phyloP scores from a whole-genome alignment of 2,888 invertebrate genomes.

The Coenonympha arcania region DNA sequence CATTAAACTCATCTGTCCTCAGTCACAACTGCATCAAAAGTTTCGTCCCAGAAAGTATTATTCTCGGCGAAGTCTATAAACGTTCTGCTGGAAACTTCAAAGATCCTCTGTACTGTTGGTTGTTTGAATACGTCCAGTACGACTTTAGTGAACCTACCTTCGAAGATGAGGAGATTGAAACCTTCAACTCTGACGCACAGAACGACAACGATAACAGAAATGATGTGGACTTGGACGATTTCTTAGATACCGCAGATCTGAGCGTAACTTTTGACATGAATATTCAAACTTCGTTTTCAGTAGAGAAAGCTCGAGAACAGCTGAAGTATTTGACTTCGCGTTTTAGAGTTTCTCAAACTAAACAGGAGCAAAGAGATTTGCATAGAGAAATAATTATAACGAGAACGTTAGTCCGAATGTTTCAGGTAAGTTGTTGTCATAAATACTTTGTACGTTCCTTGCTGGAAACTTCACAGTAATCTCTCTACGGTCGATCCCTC shows the following conservation, averaged over 20 bases:
- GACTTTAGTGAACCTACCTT: conserved; percentile 20
- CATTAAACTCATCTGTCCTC: conserved; percentile 41
- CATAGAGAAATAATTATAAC: conserved; percentile 28
- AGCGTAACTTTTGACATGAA: not conserved
- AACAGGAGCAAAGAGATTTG: conserved; percentile 28
- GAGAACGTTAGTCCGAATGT: conserved; percentile 34
- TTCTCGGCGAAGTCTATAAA: conserved; percentile 33
- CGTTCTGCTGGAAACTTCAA: not conserved
- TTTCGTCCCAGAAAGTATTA: conserved; percentile 30
- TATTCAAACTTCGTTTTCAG: conserved; percentile 16
- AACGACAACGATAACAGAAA: conserved; percentile 34
- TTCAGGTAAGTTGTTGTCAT: conserved; percentile 17
- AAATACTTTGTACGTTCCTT: not conserved
- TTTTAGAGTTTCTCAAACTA: conserved; percentile 9
- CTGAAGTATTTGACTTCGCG: conserved; percentile 5
- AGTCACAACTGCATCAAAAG: conserved; percentile 27
- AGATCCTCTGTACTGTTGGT: conserved; percentile 44
- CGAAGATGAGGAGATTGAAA: conserved; percentile 17
- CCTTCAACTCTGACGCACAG: not conserved
- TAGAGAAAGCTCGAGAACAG: conserved; percentile 5
- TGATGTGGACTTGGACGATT: conserved; percentile 40
- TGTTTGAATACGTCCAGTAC: conserved; percentile 39
- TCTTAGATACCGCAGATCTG: conserved; percentile 27
- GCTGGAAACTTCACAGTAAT: too few species aligned
- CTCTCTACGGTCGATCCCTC: too few species aligned